Base-by-base conservation (phyloP, 2,797 vertebrate species). In the Cuculus canorus region DNA sequence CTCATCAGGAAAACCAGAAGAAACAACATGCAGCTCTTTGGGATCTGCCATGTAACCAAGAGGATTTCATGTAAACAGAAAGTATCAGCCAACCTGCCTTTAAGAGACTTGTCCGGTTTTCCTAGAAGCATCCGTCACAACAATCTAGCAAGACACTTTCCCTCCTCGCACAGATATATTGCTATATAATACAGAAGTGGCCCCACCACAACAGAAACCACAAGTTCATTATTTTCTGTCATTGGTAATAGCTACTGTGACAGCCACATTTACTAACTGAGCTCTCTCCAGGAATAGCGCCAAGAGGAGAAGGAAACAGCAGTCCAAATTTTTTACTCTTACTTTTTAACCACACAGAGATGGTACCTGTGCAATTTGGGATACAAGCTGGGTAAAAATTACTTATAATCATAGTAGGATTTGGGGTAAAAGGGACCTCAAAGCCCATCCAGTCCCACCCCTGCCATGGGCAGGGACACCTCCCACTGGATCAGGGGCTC, bases 161-260 rank as follows among this genome's bases (percentile, higher is more conserved):
- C 57, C 54, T 94, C 83, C 90, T 13, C 60, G 83, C 92, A 79
- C 27, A 73, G 73, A 73, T 27, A 2, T 18, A 72, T 32, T 50
- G 19, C 70, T 52, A 21, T 7, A 48, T 95, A 94, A 93, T 63
- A 76, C 63, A 59, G 56, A 86, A 12, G 2, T 77, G 68, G 56
- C 39, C 88, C 63, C 53, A 85, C 86, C 94, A 88, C 83, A 90
- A 80, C 8, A 80, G 73, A 92, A 95, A 94, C 88, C 90, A 95
- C 92, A 93, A 82, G 88, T 84, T 88, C 73, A 95, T 95, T 96
- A 93, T 93, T 95, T 90, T 69, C 68, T 92, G 88, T 91, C 86
- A 78, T 9, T 85, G 72, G 91, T 78, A 95, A 92, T 43, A 94
- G 82, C 65, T 85, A 32, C 76, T 69, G 72, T 88, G 86, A 93